These are phyloP conservation scores for Cosmia pyralina DNA, from an alignment of 2,888 invertebrate genomes.

Conservation along the genomic window DNA sequence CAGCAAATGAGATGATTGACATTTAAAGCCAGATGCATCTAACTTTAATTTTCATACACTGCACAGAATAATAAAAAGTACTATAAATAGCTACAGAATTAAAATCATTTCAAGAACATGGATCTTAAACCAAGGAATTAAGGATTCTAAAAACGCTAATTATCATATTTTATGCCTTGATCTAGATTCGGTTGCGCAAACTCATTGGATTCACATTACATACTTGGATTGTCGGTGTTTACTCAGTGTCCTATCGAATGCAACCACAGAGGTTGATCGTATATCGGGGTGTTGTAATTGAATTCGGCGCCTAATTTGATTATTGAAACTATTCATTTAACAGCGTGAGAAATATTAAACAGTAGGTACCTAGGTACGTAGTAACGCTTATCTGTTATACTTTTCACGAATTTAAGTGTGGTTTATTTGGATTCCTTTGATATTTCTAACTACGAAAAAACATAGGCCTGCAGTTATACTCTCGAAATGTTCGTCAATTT, in stretches of 20 bases:
- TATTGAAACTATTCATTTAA: conserved; percentile 20
- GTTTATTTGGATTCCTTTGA: not conserved
- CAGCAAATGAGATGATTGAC: conserved; percentile 22
- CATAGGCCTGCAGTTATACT: not conserved
- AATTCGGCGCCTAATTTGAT: conserved; percentile 26
- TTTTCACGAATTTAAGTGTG: not conserved
- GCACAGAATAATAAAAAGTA: conserved; percentile 16
- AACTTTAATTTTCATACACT: conserved; percentile 17
- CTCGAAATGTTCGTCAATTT: not conserved
- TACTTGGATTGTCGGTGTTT: conserved; percentile 26
- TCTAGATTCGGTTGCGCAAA: conserved; percentile 56
- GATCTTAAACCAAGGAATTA: conserved; percentile 23
- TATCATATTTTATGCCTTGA: conserved; percentile 30
- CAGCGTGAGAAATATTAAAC: conserved; percentile 35
- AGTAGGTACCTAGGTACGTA: not conserved
- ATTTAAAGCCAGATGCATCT: conserved; percentile 34
- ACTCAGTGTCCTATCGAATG: conserved; percentile 25
- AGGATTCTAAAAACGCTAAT: conserved; percentile 43
- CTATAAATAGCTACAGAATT: conserved; percentile 15
- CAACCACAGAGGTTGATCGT: conserved; percentile 51
- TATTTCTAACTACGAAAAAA: not conserved
- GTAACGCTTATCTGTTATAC: not conserved
- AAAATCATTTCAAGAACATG: conserved; percentile 34
- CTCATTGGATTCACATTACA: conserved; percentile 53
- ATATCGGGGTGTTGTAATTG: conserved; percentile 33